Percentiles rank a stretch among this genome's conserved stretches.
Conservation (phyloP, 1,140 invertebrate genomes). For the Halesus radiatus region DNA sequence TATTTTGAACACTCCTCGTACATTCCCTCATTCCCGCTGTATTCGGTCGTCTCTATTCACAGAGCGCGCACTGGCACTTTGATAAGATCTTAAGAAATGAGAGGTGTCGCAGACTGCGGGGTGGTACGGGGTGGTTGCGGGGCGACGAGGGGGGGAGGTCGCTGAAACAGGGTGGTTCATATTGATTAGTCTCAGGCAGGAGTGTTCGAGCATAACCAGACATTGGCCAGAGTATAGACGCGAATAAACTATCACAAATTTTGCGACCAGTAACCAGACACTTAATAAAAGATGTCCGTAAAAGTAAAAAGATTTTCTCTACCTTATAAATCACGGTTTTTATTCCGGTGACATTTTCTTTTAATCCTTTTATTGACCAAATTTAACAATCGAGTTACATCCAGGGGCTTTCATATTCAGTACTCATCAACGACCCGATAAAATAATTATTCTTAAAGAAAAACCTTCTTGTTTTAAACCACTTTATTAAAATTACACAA, state of each 20-base stretch:
- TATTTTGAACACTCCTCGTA: background rate
- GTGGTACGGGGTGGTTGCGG: background rate
- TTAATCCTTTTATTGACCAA: too few species aligned
- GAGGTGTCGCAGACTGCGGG: constrained; percentile 53
- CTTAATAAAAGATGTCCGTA: too few species aligned
- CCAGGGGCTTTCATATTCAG: too few species aligned
- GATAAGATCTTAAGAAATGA: constrained; percentile 59
- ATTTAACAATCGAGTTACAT: too few species aligned
- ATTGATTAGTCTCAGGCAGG: constrained; percentile 55
- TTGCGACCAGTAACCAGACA: too few species aligned
- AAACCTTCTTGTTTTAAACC: too few species aligned
- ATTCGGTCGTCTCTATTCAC: constrained; percentile 32
- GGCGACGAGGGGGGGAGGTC: constrained; percentile 20
- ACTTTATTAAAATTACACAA: too few species aligned
- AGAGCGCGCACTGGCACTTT: constrained; percentile 24
- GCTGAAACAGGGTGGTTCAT: constrained; percentile 51
- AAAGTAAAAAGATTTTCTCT: too few species aligned
- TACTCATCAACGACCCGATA: too few species aligned
- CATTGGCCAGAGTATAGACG: constrained; percentile 34
- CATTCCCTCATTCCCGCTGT: background rate
- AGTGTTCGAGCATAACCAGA: constrained; percentile 55
- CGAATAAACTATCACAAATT: background rate
- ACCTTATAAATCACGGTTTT: too few species aligned
- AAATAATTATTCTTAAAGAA: too few species aligned
- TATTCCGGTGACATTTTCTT: too few species aligned